Evolutionary conservation across 2,888 invertebrate genomes (phyloP).

Genomic region (Tenthredo livida): DNA sequence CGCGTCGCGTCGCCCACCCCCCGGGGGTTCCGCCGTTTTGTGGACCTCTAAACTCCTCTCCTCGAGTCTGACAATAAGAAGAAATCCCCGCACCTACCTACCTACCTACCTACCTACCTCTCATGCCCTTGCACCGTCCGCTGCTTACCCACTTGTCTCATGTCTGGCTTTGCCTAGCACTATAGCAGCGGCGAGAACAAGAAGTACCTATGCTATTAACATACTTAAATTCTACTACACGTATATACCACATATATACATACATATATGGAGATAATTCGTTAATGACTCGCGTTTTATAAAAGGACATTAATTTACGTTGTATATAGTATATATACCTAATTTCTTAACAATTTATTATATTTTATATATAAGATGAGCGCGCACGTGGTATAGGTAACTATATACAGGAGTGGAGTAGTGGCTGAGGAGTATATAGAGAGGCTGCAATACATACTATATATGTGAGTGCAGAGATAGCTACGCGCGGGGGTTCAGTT

Average conservation of each 20-base stretch:
- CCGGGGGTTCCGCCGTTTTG: slow-evolving; percentile 32
- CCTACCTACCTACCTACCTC: neutral
- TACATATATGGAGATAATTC: neutral
- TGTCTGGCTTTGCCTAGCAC: slow-evolving; percentile 58
- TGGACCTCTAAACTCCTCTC: slow-evolving; percentile 33
- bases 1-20: slow-evolving; percentile 16
- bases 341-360: neutral
- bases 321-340: no score
- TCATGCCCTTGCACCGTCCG: slow-evolving; percentile 27
- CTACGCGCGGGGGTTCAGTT: neutral
- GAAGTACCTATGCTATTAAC: slow-evolving; percentile 9
- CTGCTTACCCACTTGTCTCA: slow-evolving; percentile 46
- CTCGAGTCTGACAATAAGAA: slow-evolving; percentile 25
- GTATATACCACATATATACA: slow-evolving; percentile 17
- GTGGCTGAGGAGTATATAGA: neutral
- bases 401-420: neutral
- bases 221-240: slow-evolving; percentile 46
- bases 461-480: neutral
- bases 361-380: neutral
- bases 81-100: slow-evolving; percentile 5
- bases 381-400: neutral
- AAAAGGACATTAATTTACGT: neutral
- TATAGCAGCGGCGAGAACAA: slow-evolving; percentile 5
- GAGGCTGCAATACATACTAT: neutral
- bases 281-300: neutral